Conservation (phyloP, 2,113 vertebrate species). For the Lepus europaeus region DNA sequence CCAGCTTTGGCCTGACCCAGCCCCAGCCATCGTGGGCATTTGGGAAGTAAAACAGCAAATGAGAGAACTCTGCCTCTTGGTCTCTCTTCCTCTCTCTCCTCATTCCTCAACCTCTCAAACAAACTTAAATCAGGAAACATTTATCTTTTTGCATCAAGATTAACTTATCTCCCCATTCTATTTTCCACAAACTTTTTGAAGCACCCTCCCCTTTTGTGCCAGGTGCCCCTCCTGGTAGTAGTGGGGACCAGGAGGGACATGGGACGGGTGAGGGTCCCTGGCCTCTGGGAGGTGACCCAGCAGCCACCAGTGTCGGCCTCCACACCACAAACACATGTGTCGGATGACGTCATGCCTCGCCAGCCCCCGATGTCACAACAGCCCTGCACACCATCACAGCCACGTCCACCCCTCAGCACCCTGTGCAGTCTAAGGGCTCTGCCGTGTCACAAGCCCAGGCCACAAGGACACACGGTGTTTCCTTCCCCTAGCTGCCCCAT, state of each 20-base stretch:
- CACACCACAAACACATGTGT: neutral
- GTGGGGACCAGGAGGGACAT: neutral
- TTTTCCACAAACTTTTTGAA: too few relatives aligned
- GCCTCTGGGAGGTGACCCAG: neutral
- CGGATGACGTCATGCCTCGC: neutral
- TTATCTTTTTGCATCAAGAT: too few relatives aligned
- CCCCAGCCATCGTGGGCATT: too few relatives aligned
- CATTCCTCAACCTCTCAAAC: too few relatives aligned
- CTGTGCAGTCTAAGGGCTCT: rapidly evolving
- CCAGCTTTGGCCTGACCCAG: too few relatives aligned
- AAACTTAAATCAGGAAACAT: too few relatives aligned
- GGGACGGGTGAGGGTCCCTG: rapidly evolving
- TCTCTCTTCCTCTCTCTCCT: too few relatives aligned
- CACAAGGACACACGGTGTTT: neutral
- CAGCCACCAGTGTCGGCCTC: neutral
- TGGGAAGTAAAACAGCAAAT: too few relatives aligned
- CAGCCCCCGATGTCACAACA: neutral
- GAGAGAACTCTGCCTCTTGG: too few relatives aligned
- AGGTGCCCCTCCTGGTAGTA: neutral
- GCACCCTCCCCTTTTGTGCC: neutral
- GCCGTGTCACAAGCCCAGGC: rapidly evolving
- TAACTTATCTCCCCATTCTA: too few relatives aligned
- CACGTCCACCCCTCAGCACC: rapidly evolving
- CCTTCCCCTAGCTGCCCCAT: too few relatives aligned
- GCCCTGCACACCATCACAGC: neutral